These are phyloP conservation scores for Eidolon helvum DNA, from an alignment of 2,113 vertebrate species.

Conservation along the genomic window DNA sequence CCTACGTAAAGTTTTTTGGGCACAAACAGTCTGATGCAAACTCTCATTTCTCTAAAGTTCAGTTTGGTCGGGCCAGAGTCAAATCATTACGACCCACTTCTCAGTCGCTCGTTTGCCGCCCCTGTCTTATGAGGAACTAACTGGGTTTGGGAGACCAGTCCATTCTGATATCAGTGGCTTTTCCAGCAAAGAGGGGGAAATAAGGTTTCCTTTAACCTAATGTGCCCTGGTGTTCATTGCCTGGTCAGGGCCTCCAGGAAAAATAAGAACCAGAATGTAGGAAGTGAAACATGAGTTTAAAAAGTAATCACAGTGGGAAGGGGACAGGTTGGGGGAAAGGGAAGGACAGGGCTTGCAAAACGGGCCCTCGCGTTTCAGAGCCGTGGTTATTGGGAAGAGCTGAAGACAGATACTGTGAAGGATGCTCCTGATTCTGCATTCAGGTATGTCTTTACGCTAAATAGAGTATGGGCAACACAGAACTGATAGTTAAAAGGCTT, in stretches of 20 bases:
- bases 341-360: not conserved
- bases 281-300: conserved; percentile 49
- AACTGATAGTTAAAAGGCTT: not conserved
- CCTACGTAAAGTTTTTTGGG: not conserved
- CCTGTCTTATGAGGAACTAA: conserved; percentile 31
- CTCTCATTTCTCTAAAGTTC: not conserved
- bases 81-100: accelerated
- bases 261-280: conserved; percentile 18
- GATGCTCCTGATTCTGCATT: accelerated
- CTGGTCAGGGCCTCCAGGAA: not conserved
- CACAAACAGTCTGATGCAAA: not conserved
- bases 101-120: not conserved
- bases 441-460: not conserved
- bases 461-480: not conserved
- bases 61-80: not conserved
- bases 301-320: not conserved
- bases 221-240: not conserved
- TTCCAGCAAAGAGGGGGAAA: not conserved
- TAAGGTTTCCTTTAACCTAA: conserved; percentile 54
- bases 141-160: not conserved
- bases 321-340: not conserved
- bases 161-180: not conserved
- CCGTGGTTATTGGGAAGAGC: not conserved
- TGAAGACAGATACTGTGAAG: not conserved
- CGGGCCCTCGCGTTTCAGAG: not conserved